Evolutionary conservation across 1,140 invertebrate genomes (phyloP).

Genomic region (Camponotus floridanus): DNA sequence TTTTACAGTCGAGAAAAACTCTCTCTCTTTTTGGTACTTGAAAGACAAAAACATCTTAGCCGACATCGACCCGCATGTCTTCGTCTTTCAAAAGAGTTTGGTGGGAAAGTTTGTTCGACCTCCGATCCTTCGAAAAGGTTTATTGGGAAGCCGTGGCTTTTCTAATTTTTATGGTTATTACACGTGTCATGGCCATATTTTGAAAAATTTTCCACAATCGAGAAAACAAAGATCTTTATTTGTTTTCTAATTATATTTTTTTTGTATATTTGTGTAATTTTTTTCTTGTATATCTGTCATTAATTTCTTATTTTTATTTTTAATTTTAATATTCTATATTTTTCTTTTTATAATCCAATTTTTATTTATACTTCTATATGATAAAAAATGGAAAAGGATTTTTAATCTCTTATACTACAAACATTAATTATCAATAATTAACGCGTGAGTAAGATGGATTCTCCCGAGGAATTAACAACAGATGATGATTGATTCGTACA

Average conservation of each 20-base stretch:
- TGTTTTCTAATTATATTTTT: not conserved
- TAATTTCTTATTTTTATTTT: slow-evolving; percentile 2
- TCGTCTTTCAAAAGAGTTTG: slow-evolving; percentile 70
- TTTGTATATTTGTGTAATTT: too few relatives aligned
- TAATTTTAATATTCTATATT: not conserved
- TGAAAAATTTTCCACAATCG: not conserved
- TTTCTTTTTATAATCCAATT: not conserved
- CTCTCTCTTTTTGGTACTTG: slow-evolving; percentile 70
- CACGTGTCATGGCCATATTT: not conserved
- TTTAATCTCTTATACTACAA: not conserved
- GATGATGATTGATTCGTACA: slow-evolving; percentile 63
- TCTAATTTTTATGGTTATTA: not conserved
- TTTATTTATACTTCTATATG: not conserved
- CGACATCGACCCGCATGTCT: slow-evolving; percentile 79
- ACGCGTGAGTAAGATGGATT: not conserved
- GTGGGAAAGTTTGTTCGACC: slow-evolving; percentile 74
- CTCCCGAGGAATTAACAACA: not conserved
- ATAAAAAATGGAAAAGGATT: not conserved
- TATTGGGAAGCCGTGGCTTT: not conserved
- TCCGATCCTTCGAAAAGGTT: slow-evolving; percentile 1
- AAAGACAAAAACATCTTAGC: slow-evolving; percentile 77
- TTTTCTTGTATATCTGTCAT: not conserved
- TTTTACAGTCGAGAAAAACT: slow-evolving; percentile 68
- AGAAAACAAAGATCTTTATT: not conserved
- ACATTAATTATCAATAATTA: not conserved